Evolutionary conservation across 2,113 vertebrate species (phyloP).

Genomic region (Epinephelus lanceolatus): DNA sequence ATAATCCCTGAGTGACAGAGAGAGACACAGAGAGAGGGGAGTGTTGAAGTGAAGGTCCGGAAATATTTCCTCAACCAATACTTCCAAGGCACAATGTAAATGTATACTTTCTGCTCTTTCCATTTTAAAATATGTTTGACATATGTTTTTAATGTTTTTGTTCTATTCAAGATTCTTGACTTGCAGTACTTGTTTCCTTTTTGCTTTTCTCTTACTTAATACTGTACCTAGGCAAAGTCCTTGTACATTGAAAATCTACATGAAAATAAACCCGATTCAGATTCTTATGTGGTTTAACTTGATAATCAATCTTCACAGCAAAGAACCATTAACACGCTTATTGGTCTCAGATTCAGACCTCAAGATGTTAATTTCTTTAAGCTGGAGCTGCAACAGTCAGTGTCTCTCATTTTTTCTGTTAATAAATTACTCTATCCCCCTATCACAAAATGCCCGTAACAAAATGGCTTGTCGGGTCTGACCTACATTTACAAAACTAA

Average conservation of each 20-base stretch:
- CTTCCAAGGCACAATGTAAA: not conserved
- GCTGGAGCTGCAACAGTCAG: not conserved
- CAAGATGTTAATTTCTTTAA: not conserved
- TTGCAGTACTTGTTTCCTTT: not conserved
- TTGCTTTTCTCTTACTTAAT: not conserved
- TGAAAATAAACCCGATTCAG: not conserved
- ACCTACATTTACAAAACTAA: too few species aligned
- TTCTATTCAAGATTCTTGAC: not conserved
- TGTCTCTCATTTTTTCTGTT: not conserved
- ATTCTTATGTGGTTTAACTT: not conserved
- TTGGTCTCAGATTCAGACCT: not conserved
- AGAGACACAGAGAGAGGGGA: not conserved
- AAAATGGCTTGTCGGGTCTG: too few species aligned
- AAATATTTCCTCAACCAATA: not conserved
- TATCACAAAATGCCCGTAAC: too few species aligned
- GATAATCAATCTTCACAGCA: not conserved
- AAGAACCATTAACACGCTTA: not conserved
- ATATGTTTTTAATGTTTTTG: not conserved
- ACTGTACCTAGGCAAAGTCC: too few species aligned
- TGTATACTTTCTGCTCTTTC: not conserved
- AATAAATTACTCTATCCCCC: not conserved
- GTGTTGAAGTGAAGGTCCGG: not conserved
- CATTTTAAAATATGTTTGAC: not conserved
- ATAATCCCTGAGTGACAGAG: conserved; percentile 89
- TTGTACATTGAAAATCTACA: not conserved